Conservation (phyloP, 2,113 vertebrate genomes). For the Daboia siamensis region DNA sequence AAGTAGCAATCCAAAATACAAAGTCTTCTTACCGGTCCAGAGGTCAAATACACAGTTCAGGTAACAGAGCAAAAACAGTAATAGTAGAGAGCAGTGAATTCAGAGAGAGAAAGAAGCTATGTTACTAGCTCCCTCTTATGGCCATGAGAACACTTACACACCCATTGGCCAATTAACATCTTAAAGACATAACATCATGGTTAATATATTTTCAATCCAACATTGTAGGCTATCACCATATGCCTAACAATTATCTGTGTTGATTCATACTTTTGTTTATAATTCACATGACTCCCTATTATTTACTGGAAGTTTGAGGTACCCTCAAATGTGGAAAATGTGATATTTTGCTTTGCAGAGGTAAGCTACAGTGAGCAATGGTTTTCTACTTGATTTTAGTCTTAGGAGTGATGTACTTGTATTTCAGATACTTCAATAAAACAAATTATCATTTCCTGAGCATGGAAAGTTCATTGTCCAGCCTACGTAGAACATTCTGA, state of each 20-base stretch:
- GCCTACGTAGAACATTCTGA: neutral
- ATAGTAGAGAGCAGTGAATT: too few species aligned
- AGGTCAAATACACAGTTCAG: too few species aligned
- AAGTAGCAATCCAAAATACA: too few species aligned
- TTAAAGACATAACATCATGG: too few species aligned
- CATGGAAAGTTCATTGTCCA: neutral
- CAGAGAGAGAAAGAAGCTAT: too few species aligned
- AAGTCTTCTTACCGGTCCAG: too few species aligned
- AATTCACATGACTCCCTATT: neutral
- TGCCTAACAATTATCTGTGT: neutral
- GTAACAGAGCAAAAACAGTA: too few species aligned
- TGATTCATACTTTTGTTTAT: neutral
- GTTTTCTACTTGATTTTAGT: neutral
- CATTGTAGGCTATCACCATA: too few species aligned
- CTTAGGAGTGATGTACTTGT: neutral
- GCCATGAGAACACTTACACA: too few species aligned
- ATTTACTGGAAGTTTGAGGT: neutral
- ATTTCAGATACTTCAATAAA: neutral
- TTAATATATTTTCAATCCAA: too few species aligned
- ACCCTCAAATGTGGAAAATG: neutral
- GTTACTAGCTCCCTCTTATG: too few species aligned
- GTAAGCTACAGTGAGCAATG: neutral
- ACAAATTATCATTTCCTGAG: neutral
- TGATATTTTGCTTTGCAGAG: neutral
- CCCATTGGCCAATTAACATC: too few species aligned